Percentiles rank a stretch among this genome's conserved stretches.
phyloP scores from a whole-genome alignment of 2,113 vertebrate genomes.

The Paradoxurus hermaphroditus region DNA sequence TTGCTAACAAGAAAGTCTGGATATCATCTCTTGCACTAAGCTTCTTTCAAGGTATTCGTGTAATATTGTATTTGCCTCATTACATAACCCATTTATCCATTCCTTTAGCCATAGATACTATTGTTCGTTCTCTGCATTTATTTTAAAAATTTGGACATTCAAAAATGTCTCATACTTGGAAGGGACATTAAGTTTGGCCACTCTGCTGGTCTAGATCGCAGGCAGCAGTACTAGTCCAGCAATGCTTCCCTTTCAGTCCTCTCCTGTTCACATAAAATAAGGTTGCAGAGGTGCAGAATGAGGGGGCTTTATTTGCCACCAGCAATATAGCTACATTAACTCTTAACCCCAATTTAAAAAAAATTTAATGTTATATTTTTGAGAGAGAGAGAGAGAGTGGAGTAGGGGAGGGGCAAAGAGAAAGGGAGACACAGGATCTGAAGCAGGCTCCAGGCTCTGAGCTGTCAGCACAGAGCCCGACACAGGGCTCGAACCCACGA shows the following conservation, averaged over 20 bases:
- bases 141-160: not conserved
- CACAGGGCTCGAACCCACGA: too few relatives aligned
- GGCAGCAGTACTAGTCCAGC: not conserved
- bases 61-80: not conserved
- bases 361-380: too few relatives aligned
- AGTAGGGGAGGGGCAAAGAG: too few relatives aligned
- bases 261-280: not conserved
- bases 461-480: too few relatives aligned
- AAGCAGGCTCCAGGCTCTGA: too few relatives aligned
- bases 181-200: not conserved
- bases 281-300: not conserved
- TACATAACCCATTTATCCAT: not conserved
- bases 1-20: not conserved
- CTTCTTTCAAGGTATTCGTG: not conserved
- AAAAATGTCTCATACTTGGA: not conserved
- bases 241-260: not conserved
- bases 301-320: not conserved
- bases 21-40: not conserved
- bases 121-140: not conserved
- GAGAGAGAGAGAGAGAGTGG: too few relatives aligned
- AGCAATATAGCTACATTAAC: not conserved
- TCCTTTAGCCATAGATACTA: not conserved
- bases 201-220: not conserved
- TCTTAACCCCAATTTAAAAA: not conserved
- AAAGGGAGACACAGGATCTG: too few relatives aligned